Evolutionary conservation across 2,113 vertebrate genomes (phyloP).

Genomic region (Amphilophus citrinellus): DNA sequence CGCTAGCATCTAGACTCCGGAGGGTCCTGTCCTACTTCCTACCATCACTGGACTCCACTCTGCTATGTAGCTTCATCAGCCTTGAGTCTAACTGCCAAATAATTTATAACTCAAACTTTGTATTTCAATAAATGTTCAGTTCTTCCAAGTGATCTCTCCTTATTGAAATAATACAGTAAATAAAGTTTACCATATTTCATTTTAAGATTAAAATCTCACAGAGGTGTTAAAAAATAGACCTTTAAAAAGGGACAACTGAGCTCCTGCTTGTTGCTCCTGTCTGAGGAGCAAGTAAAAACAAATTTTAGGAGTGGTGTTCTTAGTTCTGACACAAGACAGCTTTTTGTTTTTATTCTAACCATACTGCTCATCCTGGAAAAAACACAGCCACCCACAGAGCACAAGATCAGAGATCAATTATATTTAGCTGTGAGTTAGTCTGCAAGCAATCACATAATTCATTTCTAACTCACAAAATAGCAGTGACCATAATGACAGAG

Average conservation of each 20-base stretch:
- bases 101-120: not conserved
- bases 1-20: not conserved
- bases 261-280: conserved; percentile 2
- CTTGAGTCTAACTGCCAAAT: not conserved
- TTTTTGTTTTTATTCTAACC: not conserved
- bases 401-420: conserved; percentile 17
- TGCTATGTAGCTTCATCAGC: too few species aligned
- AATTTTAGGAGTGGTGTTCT: not conserved
- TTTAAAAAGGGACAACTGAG: not conserved
- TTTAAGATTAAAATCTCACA: not conserved
- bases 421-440: conserved; percentile 47
- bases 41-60: too few species aligned
- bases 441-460: not conserved
- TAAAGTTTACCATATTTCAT: not conserved
- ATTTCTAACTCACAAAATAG: conserved; percentile 27
- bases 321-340: not conserved
- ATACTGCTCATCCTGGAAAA: not conserved
- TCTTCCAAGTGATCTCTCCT: not conserved
- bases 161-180: not conserved
- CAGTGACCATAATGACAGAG: not conserved
- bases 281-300: not conserved
- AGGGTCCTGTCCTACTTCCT: not conserved
- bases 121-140: not conserved
- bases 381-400: conserved; percentile 14
- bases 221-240: not conserved